Base-by-base conservation (phyloP, 2,888 invertebrate genomes). In the Lymantria dispar region DNA sequence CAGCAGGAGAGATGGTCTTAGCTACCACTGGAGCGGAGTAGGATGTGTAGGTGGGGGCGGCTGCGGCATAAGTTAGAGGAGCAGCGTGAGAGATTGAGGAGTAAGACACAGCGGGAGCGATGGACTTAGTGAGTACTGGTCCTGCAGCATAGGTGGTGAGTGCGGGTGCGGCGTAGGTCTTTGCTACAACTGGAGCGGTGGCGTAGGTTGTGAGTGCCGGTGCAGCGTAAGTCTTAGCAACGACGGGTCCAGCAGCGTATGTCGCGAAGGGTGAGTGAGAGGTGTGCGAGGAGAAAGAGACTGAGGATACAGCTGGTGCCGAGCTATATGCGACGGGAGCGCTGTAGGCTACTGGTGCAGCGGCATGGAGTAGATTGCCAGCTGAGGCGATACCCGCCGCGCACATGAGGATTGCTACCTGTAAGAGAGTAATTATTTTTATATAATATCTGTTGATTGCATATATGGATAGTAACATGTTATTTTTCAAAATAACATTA, bases 381-480 rank as follows among this genome's bases (percentile, higher is more conserved):
- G 94, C 94, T 73, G 91, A 92, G 70, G 92, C 93, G 60, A 92
- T 87, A 68, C 94, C 92, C 81, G 93, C 90, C 68, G 91, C 85
- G 76, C 93, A 91, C 74, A 92, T 84, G 72, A 94, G 79, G 49
- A 93, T 79, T 63, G 94, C 73, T 61, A 93, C 83, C 93, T 89
- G 68, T 45, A 40, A 59, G 11, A 38, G n/a, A 38, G 38, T 2
- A n/a, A 33, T 8, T 33, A 33, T 7, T 33, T 83, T 33, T 10
- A 8, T 33, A 33, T 7, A 33, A 10, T 33, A 33, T 33, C 8
- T 22, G 5, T 22, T 2, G 2, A 22, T 22, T 22, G 2, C 22
- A 3, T 5, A 22, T n/a, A n/a, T 22, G 22, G 22, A 22, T 5
- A 22, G 22, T 22, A 22, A 22, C 22, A 22, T 2, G 2, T 3